Percentiles rank a stretch among this genome's conserved stretches.
Evolutionary conservation across 2,797 vertebrate genomes (phyloP).

Genomic region (Vespertilio murinus): DNA sequence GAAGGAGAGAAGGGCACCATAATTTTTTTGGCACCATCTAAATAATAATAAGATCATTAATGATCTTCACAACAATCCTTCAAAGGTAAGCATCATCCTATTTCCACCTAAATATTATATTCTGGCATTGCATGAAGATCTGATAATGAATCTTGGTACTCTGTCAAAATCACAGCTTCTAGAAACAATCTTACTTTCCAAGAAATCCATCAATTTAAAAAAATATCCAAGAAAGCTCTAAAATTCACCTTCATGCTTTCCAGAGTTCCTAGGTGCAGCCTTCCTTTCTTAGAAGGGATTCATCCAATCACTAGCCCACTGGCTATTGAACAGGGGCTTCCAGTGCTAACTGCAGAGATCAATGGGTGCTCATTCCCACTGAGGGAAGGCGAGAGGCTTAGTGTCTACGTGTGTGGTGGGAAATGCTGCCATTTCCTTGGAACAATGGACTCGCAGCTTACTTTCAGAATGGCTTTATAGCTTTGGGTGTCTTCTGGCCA

Average conservation of each 20-base stretch:
- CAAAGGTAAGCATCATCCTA: not conserved
- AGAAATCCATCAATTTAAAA: not conserved
- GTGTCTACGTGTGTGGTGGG: not conserved
- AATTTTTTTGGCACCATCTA: not conserved
- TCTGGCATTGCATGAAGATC: not conserved
- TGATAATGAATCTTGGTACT: not conserved
- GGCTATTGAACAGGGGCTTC: not conserved
- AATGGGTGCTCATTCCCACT: not conserved
- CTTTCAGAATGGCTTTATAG: not conserved
- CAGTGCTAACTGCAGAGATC: not conserved
- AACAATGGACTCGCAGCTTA: not conserved
- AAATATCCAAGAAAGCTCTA: not conserved
- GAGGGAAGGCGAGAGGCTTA: not conserved
- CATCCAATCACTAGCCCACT: not conserved
- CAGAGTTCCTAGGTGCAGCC: not conserved
- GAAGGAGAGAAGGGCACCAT: rapidly evolving
- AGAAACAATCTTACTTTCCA: not conserved
- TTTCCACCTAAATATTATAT: not conserved
- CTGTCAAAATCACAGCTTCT: not conserved
- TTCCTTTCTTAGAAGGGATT: not conserved
- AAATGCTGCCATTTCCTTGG: not conserved
- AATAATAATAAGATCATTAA: not conserved
- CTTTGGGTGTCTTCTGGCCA: not conserved
- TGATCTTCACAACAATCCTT: not conserved
- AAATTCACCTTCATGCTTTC: not conserved